A percentile compares a stretch with the other conserved stretches of the same genome.
Conservation (phyloP, 2,888 invertebrate species). For the Sinhomidia bicolor region DNA sequence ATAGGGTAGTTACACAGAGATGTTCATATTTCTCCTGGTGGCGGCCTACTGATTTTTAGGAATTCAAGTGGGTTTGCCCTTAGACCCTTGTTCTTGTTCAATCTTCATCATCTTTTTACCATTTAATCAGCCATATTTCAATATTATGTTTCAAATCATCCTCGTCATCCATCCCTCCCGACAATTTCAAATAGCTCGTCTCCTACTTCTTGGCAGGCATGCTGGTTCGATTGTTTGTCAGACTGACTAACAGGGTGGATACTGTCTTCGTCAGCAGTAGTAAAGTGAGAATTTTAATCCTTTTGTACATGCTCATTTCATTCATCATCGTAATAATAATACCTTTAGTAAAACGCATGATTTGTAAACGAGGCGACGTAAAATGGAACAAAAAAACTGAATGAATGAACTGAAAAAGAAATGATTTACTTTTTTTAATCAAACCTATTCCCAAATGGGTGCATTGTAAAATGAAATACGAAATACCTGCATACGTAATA, state of each 20-base stretch:
- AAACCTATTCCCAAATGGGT: slow-evolving; percentile 16
- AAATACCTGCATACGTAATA: slow-evolving; percentile 35
- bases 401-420: neutral
- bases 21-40: neutral
- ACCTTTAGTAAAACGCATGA: neutral
- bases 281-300: slow-evolving; percentile 3
- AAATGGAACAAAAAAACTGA: slow-evolving; percentile 21
- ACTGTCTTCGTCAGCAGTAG: neutral
- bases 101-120: neutral
- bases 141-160: neutral
- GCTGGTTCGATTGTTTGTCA: slow-evolving; percentile 35
- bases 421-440: slow-evolving; percentile 29
- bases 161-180: neutral
- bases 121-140: slow-evolving; percentile 8
- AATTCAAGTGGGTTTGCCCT: slow-evolving; percentile 42
- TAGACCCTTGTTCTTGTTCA: slow-evolving; percentile 15
- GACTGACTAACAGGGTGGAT: neutral
- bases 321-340: slow-evolving; percentile 35
- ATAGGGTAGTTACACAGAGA: too few relatives aligned
- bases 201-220: slow-evolving; percentile 29
- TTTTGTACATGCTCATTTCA: neutral
- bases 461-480: neutral
- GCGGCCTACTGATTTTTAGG: neutral
- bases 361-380: neutral
- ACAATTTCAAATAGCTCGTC: neutral